Evolutionary conservation across 1,140 invertebrate genomes (phyloP), one percentile per base, ranked within the genome.

Genomic region (Drosophila truncata): DNA sequence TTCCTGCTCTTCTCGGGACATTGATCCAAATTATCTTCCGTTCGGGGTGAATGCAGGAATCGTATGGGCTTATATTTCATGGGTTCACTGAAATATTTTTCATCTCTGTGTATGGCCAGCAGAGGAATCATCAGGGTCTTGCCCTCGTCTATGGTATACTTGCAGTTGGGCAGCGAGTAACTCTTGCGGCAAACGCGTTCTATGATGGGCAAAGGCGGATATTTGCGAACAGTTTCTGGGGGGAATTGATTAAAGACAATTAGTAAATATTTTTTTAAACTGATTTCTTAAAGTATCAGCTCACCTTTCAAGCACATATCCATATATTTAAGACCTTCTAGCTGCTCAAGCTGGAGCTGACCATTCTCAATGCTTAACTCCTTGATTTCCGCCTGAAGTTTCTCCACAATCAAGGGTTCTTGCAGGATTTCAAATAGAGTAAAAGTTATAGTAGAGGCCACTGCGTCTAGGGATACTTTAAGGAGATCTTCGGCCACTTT

Each of bases 11-110:
- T 41, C 33, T 57, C 23, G 10, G 57, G 33, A 5, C 58, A 46
- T 16, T 57, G 35, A 4, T 46, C 27, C n/a, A 18, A 58, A 20
- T 74, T 25, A 54, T 58, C 33, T 42, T 54, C 49, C 16, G 58
- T 18, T 59, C 35, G 25, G 13, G 41, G 47, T n/a, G 75, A 57
- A 20, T 90, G 66, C 20, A 91, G 54, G 83, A 96, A 96, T 50
- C 94, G 82, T 20, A 94, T 92, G 5, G 95, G 94, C 70, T 94
- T 91, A 72, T 93, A 95, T 55, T 70, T 79, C 35, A 93, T 61
- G 4, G 94, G 94, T 57, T 96, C 93, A 14, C 95, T 94, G 85
- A 94, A 96, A 75, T 94, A 93, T 39, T 94, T 91, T 10, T 94
- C 93, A 90, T 96, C 94, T 20, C 94, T 90, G 73, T 97, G 96